Evolutionary conservation across 2,113 vertebrate genomes (phyloP).

Genomic region (Phalacrocorax pelagicus): DNA sequence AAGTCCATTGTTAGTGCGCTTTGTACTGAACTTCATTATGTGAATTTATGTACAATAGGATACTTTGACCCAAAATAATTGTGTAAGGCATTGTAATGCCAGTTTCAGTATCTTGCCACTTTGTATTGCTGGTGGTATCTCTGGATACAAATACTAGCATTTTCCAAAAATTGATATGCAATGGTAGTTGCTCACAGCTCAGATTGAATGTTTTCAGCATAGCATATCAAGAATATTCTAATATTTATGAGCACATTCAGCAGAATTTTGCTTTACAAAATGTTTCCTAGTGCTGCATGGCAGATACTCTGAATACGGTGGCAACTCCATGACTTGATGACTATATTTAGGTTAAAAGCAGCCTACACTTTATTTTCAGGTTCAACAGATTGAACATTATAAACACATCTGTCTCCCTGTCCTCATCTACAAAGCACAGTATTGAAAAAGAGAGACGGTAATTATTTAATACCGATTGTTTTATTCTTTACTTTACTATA

Average conservation of each 20-base stretch:
- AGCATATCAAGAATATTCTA: slow-evolving; percentile 40
- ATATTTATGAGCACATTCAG: slow-evolving; percentile 60
- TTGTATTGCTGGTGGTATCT: slow-evolving; percentile 31
- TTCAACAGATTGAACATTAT: slow-evolving; percentile 2
- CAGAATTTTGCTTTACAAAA: slow-evolving; percentile 36
- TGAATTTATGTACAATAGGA: slow-evolving; percentile 59
- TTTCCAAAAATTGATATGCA: slow-evolving; percentile 52
- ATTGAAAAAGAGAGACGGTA: background rate
- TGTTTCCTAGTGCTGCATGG: background rate
- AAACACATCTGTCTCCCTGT: slow-evolving; percentile 23
- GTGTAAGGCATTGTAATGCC: slow-evolving; percentile 22
- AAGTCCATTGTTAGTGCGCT: slow-evolving; percentile 52
- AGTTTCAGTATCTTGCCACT: slow-evolving; percentile 39
- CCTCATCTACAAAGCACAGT: background rate
- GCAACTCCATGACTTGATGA: background rate
- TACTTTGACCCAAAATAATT: slow-evolving; percentile 54
- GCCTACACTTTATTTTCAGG: background rate
- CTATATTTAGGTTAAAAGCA: slow-evolving; percentile 48
- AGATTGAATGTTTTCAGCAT: slow-evolving; percentile 34
- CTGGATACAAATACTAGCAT: slow-evolving; percentile 35
- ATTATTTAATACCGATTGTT: background rate
- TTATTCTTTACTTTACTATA: background rate
- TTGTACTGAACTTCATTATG: slow-evolving; percentile 52
- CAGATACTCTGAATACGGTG: background rate
- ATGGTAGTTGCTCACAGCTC: background rate